These are phyloP conservation scores for Numenius arquata DNA, from an alignment of 2,113 vertebrate species.

Conservation along the genomic window DNA sequence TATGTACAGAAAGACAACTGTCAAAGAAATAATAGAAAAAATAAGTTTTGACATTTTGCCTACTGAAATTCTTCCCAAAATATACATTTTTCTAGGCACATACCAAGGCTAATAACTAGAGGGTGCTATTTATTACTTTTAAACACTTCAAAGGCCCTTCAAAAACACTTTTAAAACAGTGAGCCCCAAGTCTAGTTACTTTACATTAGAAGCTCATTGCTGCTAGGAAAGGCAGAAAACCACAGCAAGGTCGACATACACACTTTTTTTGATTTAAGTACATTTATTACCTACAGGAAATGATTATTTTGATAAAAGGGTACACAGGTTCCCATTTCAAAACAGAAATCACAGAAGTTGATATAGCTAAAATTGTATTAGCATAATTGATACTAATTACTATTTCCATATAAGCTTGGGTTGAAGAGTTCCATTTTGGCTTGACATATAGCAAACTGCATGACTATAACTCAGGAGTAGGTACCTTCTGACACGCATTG, in stretches of 20 bases:
- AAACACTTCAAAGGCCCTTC: conserved; percentile 53
- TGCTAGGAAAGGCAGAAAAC: background rate
- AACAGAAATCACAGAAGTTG: background rate
- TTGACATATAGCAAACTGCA: background rate
- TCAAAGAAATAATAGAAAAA: background rate
- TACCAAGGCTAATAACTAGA: conserved; percentile 43
- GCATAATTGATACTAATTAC: background rate
- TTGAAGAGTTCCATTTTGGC: background rate
- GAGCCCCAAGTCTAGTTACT: background rate
- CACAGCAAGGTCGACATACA: background rate
- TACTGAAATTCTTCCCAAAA: conserved; percentile 14
- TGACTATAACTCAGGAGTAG: background rate
- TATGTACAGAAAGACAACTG: background rate
- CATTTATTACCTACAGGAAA: background rate
- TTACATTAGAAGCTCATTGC: background rate
- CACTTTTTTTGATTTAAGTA: background rate
- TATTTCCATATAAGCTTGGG: background rate
- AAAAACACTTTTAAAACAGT: conserved; percentile 17
- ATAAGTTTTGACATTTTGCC: background rate
- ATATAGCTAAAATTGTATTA: background rate
- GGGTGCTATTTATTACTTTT: conserved; percentile 24
- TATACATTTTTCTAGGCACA: conserved; percentile 21
- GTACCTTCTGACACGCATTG: accelerated
- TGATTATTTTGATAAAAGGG: background rate
- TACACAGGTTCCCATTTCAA: background rate